These are phyloP conservation scores for Dicerorhinus sumatrensis DNA, from an alignment of 2,113 vertebrate genomes.

Conservation along the genomic window DNA sequence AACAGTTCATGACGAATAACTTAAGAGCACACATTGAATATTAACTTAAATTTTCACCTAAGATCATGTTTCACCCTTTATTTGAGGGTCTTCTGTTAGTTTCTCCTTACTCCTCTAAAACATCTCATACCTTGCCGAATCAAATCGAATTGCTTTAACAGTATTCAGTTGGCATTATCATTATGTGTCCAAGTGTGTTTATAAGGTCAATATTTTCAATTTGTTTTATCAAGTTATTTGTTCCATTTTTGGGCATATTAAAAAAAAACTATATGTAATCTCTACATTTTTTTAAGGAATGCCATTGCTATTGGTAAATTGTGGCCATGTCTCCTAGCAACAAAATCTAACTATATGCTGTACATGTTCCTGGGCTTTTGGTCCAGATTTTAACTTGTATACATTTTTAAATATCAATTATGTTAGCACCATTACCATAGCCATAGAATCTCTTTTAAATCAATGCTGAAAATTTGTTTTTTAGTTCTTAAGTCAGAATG, in stretches of 20 bases:
- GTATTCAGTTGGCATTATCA: neutral
- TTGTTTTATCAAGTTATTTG: neutral
- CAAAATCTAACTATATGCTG: neutral
- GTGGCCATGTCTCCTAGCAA: neutral
- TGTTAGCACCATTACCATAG: neutral
- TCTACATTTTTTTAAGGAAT: constrained; percentile 11
- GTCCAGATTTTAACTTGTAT: neutral
- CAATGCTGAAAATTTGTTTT: neutral
- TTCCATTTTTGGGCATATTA: neutral
- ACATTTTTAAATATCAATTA: neutral
- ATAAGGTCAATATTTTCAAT: neutral
- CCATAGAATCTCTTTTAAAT: neutral
- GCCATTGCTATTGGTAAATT: neutral
- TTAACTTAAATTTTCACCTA: neutral
- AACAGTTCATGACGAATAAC: neutral
- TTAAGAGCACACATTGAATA: neutral
- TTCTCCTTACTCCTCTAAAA: neutral
- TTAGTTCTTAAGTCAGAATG: neutral
- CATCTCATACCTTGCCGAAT: neutral
- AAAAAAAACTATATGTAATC: neutral
- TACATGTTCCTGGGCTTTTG: neutral
- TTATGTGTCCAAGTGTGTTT: neutral
- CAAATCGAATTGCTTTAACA: neutral
- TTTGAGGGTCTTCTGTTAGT: neutral
- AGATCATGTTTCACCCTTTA: neutral